Evolutionary conservation across 2,113 vertebrate species (phyloP).

Genomic region (Brienomyrus longianalis): DNA sequence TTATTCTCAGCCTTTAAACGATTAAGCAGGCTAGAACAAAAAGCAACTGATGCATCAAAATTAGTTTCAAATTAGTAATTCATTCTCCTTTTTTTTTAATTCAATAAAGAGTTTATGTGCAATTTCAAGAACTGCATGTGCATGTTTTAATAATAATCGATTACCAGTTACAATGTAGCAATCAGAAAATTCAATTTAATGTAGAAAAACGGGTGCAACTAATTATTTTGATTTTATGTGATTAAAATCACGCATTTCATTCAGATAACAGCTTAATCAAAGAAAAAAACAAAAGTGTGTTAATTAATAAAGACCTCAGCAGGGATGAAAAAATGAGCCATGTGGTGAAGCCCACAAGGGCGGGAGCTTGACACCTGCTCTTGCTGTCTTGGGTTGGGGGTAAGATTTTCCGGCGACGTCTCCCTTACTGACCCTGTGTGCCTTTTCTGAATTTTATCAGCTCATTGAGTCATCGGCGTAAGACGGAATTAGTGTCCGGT

Average conservation of each 20-base stretch:
- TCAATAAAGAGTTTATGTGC: neutral
- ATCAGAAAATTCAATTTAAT: neutral
- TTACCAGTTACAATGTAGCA: neutral
- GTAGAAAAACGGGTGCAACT: neutral
- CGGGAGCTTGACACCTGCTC: neutral
- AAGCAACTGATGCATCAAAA: neutral
- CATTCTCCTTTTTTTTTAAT: neutral
- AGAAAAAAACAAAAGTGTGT: neutral
- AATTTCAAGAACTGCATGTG: neutral
- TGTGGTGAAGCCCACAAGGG: neutral
- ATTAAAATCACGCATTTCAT: neutral
- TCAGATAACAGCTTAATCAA: constrained; percentile 6
- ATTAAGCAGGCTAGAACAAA: neutral
- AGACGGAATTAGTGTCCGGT: neutral
- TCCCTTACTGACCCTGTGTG: neutral
- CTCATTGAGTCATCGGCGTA: neutral
- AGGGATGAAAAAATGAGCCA: neutral
- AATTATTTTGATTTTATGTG: neutral
- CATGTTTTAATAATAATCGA: neutral
- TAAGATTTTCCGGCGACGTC: neutral
- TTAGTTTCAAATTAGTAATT: neutral
- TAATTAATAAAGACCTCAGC: neutral
- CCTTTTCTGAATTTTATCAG: neutral
- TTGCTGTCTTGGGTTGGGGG: neutral
- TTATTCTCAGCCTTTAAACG: neutral